These are phyloP conservation scores for Poeciliopsis prolifica DNA, from an alignment of 2,113 vertebrate genomes.

Conservation along the genomic window DNA sequence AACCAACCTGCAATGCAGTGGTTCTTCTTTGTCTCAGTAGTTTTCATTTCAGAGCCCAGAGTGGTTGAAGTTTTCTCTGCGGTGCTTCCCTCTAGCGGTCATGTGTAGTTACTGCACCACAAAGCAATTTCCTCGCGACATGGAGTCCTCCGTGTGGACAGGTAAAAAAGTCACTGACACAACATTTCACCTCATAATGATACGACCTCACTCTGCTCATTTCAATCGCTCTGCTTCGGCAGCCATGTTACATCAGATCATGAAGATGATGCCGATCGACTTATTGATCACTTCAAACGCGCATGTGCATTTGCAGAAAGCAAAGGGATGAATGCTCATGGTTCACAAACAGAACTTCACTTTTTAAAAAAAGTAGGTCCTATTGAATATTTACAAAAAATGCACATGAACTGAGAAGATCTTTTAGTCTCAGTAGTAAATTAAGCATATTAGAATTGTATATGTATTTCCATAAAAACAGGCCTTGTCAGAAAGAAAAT, in stretches of 20 bases:
- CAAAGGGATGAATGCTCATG: no score
- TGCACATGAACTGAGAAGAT: no score
- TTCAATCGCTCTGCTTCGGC: background rate
- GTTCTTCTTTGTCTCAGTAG: background rate
- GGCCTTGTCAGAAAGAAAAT: no score
- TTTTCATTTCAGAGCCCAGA: background rate
- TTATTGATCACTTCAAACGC: background rate
- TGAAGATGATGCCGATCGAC: background rate
- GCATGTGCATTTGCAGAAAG: background rate
- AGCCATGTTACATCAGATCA: background rate
- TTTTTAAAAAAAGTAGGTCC: no score
- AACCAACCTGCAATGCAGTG: slow-evolving; percentile 73
- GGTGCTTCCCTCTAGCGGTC: slow-evolving; percentile 56
- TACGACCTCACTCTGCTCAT: background rate
- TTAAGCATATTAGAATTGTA: no score
- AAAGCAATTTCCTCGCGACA: background rate
- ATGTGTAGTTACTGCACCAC: background rate
- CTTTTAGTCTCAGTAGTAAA: no score
- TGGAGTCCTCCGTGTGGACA: background rate
- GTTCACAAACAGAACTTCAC: no score
- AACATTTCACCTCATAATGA: background rate
- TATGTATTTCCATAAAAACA: no score
- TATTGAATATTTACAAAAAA: no score
- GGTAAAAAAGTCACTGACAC: background rate
- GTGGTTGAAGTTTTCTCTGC: background rate